Evolutionary conservation across 1,140 invertebrate species (phyloP).

Genomic region (Drosophila arizonae): DNA sequence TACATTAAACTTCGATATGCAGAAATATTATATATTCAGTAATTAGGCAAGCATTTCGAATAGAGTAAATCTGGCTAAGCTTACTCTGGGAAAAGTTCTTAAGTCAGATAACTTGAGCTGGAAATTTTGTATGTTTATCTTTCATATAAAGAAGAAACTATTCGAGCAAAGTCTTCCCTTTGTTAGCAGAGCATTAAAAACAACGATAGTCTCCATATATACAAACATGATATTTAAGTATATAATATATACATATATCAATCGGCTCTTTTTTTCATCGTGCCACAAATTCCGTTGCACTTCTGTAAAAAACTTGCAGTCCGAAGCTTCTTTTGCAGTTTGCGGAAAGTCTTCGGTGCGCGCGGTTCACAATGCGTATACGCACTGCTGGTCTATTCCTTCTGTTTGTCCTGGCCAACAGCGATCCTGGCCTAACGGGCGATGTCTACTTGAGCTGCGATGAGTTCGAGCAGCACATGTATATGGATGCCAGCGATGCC

Average conservation of each 20-base stretch:
- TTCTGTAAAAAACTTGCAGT: slow-evolving; percentile 28
- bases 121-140: too few relatives aligned
- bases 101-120: too few relatives aligned
- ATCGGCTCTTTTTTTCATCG: background rate
- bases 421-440: slow-evolving; percentile 29
- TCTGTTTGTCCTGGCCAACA: slow-evolving; percentile 22
- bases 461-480: slow-evolving; percentile 68
- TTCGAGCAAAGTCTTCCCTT: too few relatives aligned
- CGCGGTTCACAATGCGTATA: slow-evolving; percentile 41
- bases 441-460: slow-evolving; percentile 72
- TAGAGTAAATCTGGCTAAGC: too few relatives aligned
- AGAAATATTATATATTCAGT: too few relatives aligned
- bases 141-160: too few relatives aligned
- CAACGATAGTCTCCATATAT: background rate
- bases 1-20: too few relatives aligned
- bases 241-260: background rate
- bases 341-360: slow-evolving; percentile 27
- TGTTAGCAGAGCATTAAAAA: background rate
- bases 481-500: slow-evolving; percentile 59
- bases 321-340: slow-evolving; percentile 16
- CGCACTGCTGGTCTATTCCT: slow-evolving; percentile 11
- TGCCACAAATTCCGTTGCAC: slow-evolving; percentile 4
- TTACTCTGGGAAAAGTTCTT: too few relatives aligned
- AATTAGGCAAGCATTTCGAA: too few relatives aligned
- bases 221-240: background rate